Base-by-base conservation (phyloP, 2,113 vertebrate species). In the Sakesphorus luctuosus region DNA sequence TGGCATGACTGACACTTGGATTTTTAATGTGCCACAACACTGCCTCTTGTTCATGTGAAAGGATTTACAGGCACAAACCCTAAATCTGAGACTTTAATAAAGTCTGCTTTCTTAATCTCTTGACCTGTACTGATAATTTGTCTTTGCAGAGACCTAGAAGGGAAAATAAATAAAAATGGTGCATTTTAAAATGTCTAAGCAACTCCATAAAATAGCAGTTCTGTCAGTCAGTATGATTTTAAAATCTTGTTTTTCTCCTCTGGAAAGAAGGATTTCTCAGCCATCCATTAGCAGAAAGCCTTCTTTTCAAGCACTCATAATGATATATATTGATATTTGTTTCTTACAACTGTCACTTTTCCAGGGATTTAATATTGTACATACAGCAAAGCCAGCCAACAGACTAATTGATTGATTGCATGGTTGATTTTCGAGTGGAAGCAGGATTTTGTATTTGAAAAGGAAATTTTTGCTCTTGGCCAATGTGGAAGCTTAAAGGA, bases 1-100 rank as follows among this genome's bases (percentile, higher is more conserved):
- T 73, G 81, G 55, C 55, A 76, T 50, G 82, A 94, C 67, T 87
- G 91, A 94, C 84, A 79, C 59, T 82, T 73, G 46, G 35, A 85
- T 79, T 73, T 94, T 74, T 58, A 61, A 46, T 50, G 82, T 89
- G 66, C 87, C 91, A 89, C 62, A 58, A 36, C 50, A 79, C 46
- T 62, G 63, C 55, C 62, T 90, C 63, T 62, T 93, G 63, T 76
- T 96, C 76, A 69, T 36, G 40, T n/a, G 84, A 89, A 78, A 81
- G 59, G 87, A 93, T 91, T 85, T 83, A 67, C 43, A 87, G 46
- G 24, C 17, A 73, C 43, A 87, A 85, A 69, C 26, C 16, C 14
- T 59, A 91, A 87, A 81, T 79, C 53, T 12, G 43, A 93, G 75
- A 80, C 8, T 79, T 89, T 49, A 75, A 12, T 79, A 38, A 78